Conservation (phyloP, 2,888 invertebrate genomes). For the Tetragonisca angustula region DNA sequence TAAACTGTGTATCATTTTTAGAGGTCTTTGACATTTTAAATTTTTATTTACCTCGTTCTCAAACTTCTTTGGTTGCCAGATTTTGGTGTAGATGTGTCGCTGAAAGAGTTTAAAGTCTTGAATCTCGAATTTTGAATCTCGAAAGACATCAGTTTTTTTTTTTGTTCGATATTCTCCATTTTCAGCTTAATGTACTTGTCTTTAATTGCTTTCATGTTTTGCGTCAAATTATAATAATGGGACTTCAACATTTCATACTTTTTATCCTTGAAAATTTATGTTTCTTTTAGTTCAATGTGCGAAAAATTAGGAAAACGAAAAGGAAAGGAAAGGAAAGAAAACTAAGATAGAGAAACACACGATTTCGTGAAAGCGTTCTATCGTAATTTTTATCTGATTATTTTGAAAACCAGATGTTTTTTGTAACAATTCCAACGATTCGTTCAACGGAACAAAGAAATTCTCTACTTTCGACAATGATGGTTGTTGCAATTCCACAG, state of each 20-base stretch:
- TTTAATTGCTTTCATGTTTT: slow-evolving; percentile 15
- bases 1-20: not conserved
- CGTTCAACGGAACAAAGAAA: slow-evolving; percentile 47
- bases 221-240: slow-evolving; percentile 13
- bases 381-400: slow-evolving; percentile 50
- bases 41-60: not conserved
- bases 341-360: slow-evolving; percentile 28
- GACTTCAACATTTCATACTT: slow-evolving; percentile 61
- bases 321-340: not conserved
- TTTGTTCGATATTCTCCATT: not conserved
- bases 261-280: slow-evolving; percentile 58
- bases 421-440: slow-evolving; percentile 41
- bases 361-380: slow-evolving; percentile 54
- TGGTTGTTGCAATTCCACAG: slow-evolving; percentile 58
- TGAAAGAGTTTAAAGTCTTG: not conserved
- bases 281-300: too few species aligned
- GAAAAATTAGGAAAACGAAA: not conserved
- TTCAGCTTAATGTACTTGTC: slow-evolving; percentile 46
- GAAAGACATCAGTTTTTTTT: slow-evolving; percentile 24
- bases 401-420: slow-evolving; percentile 47
- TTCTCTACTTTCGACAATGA: slow-evolving; percentile 38
- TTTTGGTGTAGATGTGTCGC: slow-evolving; percentile 3
- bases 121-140: slow-evolving; percentile 7
- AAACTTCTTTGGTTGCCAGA: not conserved
- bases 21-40: not conserved